These are phyloP conservation scores for Iphiclides podalirius DNA, from an alignment of 2,888 invertebrate genomes.

Conservation along the genomic window DNA sequence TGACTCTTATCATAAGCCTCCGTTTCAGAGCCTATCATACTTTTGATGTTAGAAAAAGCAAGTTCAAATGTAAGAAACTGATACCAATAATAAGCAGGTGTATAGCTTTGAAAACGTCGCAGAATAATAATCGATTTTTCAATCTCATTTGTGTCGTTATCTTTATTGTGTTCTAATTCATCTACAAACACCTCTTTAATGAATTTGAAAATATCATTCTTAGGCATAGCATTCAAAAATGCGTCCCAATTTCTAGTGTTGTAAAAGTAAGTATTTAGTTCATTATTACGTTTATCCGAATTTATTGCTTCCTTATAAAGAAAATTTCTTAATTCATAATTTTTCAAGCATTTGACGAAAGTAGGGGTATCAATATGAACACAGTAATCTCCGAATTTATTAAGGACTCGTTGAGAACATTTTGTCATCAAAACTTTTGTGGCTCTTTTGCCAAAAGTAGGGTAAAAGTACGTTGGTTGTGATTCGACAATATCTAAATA, in stretches of 20 bases:
- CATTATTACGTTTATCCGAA: not conserved
- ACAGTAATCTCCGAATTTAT: constrained; percentile 46
- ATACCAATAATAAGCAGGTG: constrained; percentile 20
- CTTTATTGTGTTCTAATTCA: not conserved
- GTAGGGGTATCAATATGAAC: constrained; percentile 44
- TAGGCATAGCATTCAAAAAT: constrained; percentile 11
- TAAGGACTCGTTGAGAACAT: constrained; percentile 43
- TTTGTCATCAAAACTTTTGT: constrained; percentile 49
- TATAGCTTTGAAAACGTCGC: not conserved
- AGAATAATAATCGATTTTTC: not conserved
- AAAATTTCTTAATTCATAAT: constrained; percentile 46
- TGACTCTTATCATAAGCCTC: constrained; percentile 37
- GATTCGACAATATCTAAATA: constrained; percentile 45
- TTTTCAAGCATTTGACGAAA: constrained; percentile 49
- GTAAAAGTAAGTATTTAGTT: not conserved
- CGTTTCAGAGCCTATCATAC: constrained; percentile 43
- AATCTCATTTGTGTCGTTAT: constrained; percentile 1
- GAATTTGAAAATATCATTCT: constrained; percentile 10
- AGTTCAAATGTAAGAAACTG: constrained; percentile 14
- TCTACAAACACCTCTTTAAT: constrained; percentile 10
- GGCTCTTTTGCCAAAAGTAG: constrained; percentile 38
- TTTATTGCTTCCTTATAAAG: constrained; percentile 35
- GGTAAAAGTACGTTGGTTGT: constrained; percentile 21
- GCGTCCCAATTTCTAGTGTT: constrained; percentile 1
- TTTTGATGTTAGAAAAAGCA: constrained; percentile 30